Conservation (phyloP, 2,888 invertebrate genomes). For the Clunio marinus region DNA sequence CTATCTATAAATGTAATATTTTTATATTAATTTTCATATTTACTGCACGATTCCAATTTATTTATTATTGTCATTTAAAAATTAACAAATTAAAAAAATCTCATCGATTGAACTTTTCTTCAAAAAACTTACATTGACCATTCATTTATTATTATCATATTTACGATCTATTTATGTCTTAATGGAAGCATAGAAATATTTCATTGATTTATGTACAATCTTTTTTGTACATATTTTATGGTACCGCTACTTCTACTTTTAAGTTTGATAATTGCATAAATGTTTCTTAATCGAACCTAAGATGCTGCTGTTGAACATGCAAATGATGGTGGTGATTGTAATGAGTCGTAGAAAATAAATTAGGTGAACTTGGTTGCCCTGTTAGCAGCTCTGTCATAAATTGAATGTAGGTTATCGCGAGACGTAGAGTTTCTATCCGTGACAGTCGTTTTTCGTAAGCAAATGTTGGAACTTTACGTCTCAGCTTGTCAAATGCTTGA, state of each 20-base stretch:
- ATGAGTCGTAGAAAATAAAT: constrained; percentile 15
- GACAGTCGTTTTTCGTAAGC: constrained; percentile 94
- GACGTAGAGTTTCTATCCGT: constrained; percentile 86
- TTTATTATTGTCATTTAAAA: no score
- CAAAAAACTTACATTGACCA: no score
- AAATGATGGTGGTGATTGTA: constrained; percentile 30
- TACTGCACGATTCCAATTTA: no score
- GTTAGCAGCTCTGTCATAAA: constrained; percentile 90
- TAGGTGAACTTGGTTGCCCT: constrained; percentile 54
- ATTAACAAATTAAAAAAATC: no score
- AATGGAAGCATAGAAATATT: no score
- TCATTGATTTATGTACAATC: no score
- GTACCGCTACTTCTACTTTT: background rate
- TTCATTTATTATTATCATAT: no score
- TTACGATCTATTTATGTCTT: no score
- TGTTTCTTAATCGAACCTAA: constrained; percentile 14
- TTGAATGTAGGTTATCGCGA: constrained; percentile 94
- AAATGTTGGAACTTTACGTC: constrained; percentile 91
- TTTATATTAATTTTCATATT: no score
- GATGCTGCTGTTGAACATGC: constrained; percentile 8
- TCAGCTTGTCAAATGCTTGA: constrained; percentile 82
- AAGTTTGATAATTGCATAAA: background rate
- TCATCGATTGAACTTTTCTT: no score
- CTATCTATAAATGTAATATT: no score
- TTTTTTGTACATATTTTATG: background rate